phyloP scores from a whole-genome alignment of 2,888 invertebrate species.

The Acrocyrtus sp. region DNA sequence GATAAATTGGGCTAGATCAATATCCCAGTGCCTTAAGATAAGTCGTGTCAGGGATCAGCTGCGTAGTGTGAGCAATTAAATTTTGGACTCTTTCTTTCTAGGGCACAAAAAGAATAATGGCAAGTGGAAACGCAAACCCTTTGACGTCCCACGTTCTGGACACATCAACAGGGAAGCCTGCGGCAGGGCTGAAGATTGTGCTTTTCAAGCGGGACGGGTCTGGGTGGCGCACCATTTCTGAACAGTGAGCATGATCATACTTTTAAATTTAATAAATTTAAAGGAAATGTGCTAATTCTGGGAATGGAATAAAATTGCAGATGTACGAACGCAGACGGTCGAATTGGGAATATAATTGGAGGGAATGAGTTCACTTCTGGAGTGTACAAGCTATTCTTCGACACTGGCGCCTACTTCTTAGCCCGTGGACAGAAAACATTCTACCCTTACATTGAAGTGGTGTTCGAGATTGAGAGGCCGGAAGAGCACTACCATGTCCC shows the following conservation, averaged over 20 bases:
- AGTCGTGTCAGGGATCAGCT: no score
- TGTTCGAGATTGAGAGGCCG: conserved; percentile 74
- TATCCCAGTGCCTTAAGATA: no score
- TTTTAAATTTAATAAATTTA: no score
- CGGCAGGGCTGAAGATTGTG: conserved; percentile 75
- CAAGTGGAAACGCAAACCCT: conserved; percentile 65
- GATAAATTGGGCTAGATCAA: no score
- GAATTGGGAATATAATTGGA: conserved; percentile 73
- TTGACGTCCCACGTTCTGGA: conserved; percentile 82
- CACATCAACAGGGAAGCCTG: conserved; percentile 76
- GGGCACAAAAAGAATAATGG: no score
- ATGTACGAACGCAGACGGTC: conserved; percentile 72
- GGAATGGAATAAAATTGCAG: conserved; percentile 58
- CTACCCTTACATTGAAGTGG: conserved; percentile 82
- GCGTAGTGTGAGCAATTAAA: no score
- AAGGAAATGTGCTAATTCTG: neutral
- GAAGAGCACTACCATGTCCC: conserved; percentile 80
- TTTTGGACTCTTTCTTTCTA: no score
- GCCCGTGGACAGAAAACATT: conserved; percentile 66
- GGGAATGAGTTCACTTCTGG: conserved; percentile 74
- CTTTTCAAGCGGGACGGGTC: conserved; percentile 69
- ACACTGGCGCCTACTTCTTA: conserved; percentile 78
- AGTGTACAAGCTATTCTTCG: conserved; percentile 79
- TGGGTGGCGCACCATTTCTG: conserved; percentile 73
- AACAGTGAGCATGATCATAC: conserved; percentile 61